Evolutionary conservation across 2,113 vertebrate genomes (phyloP).

Genomic region (Gobius niger): DNA sequence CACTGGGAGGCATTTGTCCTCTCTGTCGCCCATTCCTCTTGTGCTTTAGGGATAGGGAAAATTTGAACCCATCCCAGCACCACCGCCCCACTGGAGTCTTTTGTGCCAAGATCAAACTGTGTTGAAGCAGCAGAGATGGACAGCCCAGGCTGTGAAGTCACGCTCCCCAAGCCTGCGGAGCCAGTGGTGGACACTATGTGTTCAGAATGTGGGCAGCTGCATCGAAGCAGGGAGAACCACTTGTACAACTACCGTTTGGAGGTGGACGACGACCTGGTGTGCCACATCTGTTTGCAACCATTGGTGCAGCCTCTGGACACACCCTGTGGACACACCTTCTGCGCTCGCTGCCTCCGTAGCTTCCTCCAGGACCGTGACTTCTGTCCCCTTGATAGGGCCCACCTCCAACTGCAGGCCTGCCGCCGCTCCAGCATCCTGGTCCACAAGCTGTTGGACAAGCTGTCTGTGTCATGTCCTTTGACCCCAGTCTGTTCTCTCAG

Average conservation of each 20-base stretch:
- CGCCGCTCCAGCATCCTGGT: conserved; percentile 97
- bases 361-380: conserved; percentile 97
- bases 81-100: conserved; percentile 57
- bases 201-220: conserved; percentile 93
- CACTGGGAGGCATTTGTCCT: conserved; percentile 71
- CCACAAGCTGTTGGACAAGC: conserved; percentile 96
- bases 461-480: conserved; percentile 90
- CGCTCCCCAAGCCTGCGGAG: conserved; percentile 77
- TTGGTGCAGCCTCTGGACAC: conserved; percentile 94
- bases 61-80: conserved; percentile 46
- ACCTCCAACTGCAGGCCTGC: conserved; percentile 91
- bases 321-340: conserved; percentile 98
- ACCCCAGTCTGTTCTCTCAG: conserved; percentile 86
- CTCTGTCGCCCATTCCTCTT: conserved; percentile 51
- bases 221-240: conserved; percentile 94
- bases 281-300: conserved; percentile 98
- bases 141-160: conserved; percentile 84
- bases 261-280: conserved; percentile 96
- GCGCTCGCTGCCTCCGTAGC: conserved; percentile 94
- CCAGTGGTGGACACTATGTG: conserved; percentile 87
- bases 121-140: conserved; percentile 79
- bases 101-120: conserved; percentile 64
- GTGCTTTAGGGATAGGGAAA: conserved; percentile 68
- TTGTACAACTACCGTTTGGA: conserved; percentile 96
- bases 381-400: conserved; percentile 92